Conservation (phyloP, 2,113 vertebrate species). For the Pterocles burchelli region DNA sequence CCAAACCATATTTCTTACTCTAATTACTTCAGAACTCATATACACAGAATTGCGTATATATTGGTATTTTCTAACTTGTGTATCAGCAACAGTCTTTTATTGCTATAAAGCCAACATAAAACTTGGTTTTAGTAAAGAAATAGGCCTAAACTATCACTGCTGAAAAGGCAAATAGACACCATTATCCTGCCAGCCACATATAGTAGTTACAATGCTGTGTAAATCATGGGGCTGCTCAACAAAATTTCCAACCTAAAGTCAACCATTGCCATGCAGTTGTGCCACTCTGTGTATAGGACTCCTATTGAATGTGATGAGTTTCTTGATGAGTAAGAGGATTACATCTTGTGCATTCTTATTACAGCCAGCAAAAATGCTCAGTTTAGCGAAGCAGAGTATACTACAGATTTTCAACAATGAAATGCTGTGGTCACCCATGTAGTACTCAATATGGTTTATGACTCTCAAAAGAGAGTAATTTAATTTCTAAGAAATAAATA, state of each 20-base stretch:
- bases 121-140: neutral
- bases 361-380: neutral
- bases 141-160: neutral
- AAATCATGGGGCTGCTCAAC: neutral
- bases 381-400: neutral
- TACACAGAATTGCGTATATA: neutral
- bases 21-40: neutral
- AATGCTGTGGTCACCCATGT: neutral
- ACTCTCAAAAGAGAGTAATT: neutral
- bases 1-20: neutral
- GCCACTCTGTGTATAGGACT: neutral
- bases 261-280: neutral
- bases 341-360: neutral
- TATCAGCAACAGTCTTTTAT: neutral
- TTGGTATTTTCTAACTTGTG: neutral
- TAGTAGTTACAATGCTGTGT: neutral
- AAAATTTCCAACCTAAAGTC: neutral
- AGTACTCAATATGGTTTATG: neutral
- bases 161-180: neutral
- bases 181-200: neutral
- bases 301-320: neutral
- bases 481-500: neutral
- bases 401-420: neutral
- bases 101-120: neutral
- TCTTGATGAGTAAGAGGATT: neutral